A percentile compares a stretch with the other conserved stretches of the same genome.
Conservation (phyloP, 1,140 invertebrate genomes). For the Octopus sinensis region DNA sequence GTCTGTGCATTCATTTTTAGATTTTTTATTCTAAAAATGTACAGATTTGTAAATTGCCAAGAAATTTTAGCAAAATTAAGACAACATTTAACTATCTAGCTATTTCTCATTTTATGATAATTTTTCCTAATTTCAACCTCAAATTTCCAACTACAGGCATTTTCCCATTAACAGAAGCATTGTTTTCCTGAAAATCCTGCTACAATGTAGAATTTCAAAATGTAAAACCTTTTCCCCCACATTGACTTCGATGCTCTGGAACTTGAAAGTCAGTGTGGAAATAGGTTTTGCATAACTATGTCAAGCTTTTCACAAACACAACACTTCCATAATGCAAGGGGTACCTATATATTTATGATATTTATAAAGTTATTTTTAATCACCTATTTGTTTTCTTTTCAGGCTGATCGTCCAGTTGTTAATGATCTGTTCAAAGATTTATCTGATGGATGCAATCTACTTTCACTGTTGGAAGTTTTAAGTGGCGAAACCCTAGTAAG, state of each 20-base stretch:
- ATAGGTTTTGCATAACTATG: not conserved
- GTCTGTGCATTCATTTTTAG: too few relatives aligned
- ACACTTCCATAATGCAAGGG: not conserved
- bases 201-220: not conserved
- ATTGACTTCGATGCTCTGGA: not conserved
- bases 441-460: constrained; percentile 78
- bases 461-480: constrained; percentile 80
- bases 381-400: constrained; percentile 23
- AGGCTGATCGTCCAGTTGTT: constrained; percentile 57
- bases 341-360: not conserved
- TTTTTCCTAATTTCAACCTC: too few relatives aligned
- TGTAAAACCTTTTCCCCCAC: not conserved
- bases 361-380: not conserved
- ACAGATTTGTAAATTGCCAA: too few relatives aligned
- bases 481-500: constrained; percentile 79
- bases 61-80: too few relatives aligned
- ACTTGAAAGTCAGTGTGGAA: not conserved
- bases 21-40: too few relatives aligned
- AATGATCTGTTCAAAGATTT: constrained; percentile 80
- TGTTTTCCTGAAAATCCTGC: not conserved
- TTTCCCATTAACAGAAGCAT: too few relatives aligned
- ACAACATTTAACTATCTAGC: too few relatives aligned
- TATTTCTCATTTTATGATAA: too few relatives aligned
- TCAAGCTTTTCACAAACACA: not conserved
- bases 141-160: too few relatives aligned